Evolutionary conservation across 2,888 invertebrate genomes (phyloP).

Genomic region (Perdita meconis): DNA sequence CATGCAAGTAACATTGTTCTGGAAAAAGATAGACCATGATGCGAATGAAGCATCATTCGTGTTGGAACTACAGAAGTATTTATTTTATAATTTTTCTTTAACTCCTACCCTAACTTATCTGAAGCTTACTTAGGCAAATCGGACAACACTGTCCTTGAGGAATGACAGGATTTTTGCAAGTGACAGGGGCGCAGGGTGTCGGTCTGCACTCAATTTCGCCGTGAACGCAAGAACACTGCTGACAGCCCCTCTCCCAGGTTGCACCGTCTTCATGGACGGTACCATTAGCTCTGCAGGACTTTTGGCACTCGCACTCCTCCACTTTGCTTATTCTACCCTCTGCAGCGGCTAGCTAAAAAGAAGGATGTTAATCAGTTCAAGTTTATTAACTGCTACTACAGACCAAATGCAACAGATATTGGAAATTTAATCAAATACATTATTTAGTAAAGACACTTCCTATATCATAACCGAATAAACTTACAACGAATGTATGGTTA

Average conservation of each 20-base stretch:
- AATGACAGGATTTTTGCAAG: constrained; percentile 92
- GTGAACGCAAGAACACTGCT: constrained; percentile 95
- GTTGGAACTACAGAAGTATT: neutral
- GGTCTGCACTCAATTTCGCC: constrained; percentile 94
- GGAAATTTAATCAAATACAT: no score
- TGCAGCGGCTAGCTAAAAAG: constrained; percentile 90
- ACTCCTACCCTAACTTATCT: constrained; percentile 3
- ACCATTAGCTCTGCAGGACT: constrained; percentile 93
- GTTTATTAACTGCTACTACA: neutral
- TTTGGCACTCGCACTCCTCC: constrained; percentile 96
- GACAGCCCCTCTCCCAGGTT: constrained; percentile 93
- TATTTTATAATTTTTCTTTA: constrained; percentile 1
- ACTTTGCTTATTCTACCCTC: constrained; percentile 91
- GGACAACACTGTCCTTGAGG: constrained; percentile 94
- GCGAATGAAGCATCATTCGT: neutral
- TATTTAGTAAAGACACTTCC: no score
- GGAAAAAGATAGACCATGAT: constrained; percentile 59
- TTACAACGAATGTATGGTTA: no score
- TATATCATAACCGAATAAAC: no score
- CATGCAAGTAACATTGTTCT: constrained; percentile 90
- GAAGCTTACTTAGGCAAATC: constrained; percentile 92
- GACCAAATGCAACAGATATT: no score
- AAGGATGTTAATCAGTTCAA: constrained; percentile 75
- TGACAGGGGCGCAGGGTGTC: constrained; percentile 90
- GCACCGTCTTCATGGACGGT: constrained; percentile 93